phyloP scores from a whole-genome alignment of 53 echinoderm and acorn worm species.

The Crossaster papposus region DNA sequence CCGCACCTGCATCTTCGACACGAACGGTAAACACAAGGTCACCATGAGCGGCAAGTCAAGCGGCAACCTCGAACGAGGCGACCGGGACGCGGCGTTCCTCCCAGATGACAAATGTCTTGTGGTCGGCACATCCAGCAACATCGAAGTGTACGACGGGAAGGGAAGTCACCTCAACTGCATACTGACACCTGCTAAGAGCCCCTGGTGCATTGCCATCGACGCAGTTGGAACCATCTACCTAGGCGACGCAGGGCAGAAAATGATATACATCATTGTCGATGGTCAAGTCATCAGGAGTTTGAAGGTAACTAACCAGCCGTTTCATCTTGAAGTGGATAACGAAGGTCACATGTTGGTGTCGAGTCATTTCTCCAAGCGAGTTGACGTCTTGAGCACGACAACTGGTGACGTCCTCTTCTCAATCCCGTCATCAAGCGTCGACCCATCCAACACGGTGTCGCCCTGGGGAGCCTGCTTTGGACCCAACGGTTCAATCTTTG shows the following conservation, averaged over 20 bases:
- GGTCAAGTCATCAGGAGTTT: conserved; percentile 21
- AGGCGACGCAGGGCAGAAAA: background rate
- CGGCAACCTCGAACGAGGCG: conserved; percentile 28
- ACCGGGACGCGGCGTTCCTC: conserved; percentile 43
- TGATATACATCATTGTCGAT: conserved; percentile 21
- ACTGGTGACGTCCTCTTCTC: conserved; percentile 31
- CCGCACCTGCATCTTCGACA: conserved; percentile 39
- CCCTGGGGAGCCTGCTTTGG: conserved; percentile 54
- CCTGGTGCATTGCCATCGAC: conserved; percentile 42
- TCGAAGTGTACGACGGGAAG: conserved; percentile 23
- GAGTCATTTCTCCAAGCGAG: conserved; percentile 18
- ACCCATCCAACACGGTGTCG: conserved; percentile 25
- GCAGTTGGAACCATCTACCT: conserved; percentile 24
- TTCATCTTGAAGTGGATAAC: conserved; percentile 37
- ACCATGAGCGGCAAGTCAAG: conserved; percentile 40
- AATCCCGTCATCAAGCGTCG: conserved; percentile 21
- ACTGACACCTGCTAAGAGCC: conserved; percentile 23
- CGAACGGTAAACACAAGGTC: conserved; percentile 22
- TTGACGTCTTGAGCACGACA: conserved; percentile 25
- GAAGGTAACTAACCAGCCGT: background rate
- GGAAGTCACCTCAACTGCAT: conserved; percentile 30
- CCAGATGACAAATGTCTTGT: conserved; percentile 38
- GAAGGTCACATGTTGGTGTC: conserved; percentile 34
- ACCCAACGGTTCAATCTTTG: conserved; percentile 45
- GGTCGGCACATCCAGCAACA: background rate